phyloP scores from a whole-genome alignment of 2,113 vertebrate species.

The Hypomesus transpacificus region DNA sequence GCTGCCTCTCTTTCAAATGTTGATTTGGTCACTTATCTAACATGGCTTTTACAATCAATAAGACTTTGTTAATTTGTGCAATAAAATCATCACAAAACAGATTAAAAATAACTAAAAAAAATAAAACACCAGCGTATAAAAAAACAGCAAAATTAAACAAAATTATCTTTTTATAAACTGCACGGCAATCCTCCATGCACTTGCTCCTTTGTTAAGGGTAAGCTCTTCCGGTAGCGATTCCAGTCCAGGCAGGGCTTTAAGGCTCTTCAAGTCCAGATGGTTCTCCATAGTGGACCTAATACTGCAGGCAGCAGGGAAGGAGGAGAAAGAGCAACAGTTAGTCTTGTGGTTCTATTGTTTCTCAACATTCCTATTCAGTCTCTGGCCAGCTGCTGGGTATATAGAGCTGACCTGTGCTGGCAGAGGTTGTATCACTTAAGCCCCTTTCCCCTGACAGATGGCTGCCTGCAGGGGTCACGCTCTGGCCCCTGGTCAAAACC shows the following conservation, averaged over 20 bases:
- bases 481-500: conserved; percentile 49
- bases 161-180: conserved; percentile 54
- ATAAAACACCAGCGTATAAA: not conserved
- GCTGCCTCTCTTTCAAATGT: too few species aligned
- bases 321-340: conserved; percentile 53
- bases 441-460: conserved; percentile 64
- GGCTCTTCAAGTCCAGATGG: conserved; percentile 60
- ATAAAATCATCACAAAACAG: not conserved
- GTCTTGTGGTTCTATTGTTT: conserved; percentile 53
- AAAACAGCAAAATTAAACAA: too few species aligned
- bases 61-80: not conserved
- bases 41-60: too few species aligned
- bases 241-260: conserved; percentile 43
- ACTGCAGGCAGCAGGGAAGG: conserved; percentile 52
- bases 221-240: conserved; percentile 51
- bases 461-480: conserved; percentile 60
- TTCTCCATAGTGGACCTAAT: conserved; percentile 52
- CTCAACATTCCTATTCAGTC: conserved; percentile 45
- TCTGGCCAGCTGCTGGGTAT: conserved; percentile 57
- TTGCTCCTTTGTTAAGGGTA: conserved; percentile 50
- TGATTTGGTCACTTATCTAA: too few species aligned
- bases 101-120: not conserved
- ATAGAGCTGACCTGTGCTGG: conserved; percentile 40
- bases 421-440: conserved; percentile 38
- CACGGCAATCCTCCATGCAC: conserved; percentile 65